Evolutionary conservation across 2,797 vertebrate genomes (phyloP).

Genomic region (Girardinus metallicus): DNA sequence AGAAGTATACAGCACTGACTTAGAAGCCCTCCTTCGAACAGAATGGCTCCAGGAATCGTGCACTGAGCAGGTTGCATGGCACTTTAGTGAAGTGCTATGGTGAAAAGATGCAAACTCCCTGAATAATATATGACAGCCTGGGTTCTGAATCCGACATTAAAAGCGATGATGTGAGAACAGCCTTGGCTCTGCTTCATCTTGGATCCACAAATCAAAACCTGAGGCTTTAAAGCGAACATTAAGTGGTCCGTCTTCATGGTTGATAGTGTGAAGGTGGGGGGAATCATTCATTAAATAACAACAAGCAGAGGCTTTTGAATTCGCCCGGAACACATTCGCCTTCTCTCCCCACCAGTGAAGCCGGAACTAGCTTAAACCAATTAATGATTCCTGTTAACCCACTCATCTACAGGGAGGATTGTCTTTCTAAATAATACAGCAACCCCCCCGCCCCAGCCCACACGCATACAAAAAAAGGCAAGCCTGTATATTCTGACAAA

Average conservation of each 20-base stretch:
- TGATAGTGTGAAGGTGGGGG: slow-evolving; percentile 32
- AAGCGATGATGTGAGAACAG: slow-evolving; percentile 82
- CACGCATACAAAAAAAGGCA: slow-evolving; percentile 50
- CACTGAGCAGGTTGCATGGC: slow-evolving; percentile 64
- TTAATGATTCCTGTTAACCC: slow-evolving; percentile 83
- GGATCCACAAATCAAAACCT: slow-evolving; percentile 78
- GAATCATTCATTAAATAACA: slow-evolving; percentile 34
- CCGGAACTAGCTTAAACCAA: slow-evolving; percentile 80
- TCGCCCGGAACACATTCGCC: slow-evolving; percentile 51
- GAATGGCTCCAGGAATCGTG: slow-evolving; percentile 61
- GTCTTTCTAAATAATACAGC: slow-evolving; percentile 80
- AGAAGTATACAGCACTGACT: slow-evolving; percentile 65
- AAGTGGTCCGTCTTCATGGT: slow-evolving; percentile 73
- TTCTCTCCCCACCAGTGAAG: slow-evolving; percentile 72
- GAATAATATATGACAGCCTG: slow-evolving; percentile 84
- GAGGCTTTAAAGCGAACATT: slow-evolving; percentile 72
- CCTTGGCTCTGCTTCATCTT: slow-evolving; percentile 74
- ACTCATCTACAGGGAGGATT: slow-evolving; percentile 78
- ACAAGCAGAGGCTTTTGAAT: slow-evolving; percentile 65
- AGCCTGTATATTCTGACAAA: slow-evolving; percentile 61
- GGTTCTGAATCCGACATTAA: slow-evolving; percentile 81
- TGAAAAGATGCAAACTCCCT: slow-evolving; percentile 77
- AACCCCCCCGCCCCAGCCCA: slow-evolving; percentile 72
- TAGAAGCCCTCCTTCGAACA: slow-evolving; percentile 69
- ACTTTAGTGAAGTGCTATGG: slow-evolving; percentile 61